Evolutionary conservation across 2,797 vertebrate genomes (phyloP).

Genomic region (Sebastes alutus): DNA sequence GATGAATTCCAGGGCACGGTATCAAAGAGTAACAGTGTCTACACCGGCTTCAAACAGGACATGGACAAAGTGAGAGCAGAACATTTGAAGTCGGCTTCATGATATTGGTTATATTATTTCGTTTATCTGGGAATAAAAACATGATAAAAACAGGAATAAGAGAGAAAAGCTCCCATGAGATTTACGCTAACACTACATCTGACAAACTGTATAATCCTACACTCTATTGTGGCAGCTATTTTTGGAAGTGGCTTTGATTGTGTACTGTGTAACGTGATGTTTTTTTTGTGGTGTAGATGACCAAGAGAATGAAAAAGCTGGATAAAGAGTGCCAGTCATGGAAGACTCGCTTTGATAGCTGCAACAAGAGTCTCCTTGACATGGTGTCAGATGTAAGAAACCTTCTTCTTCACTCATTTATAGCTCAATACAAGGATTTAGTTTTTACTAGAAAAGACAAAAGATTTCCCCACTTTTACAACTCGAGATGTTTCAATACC

Average conservation of each 20-base stretch:
- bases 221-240: constrained; percentile 20
- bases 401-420: background rate
- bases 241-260: constrained; percentile 45
- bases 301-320: constrained; percentile 98
- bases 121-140: constrained; percentile 16
- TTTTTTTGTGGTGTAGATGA: constrained; percentile 84
- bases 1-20: constrained; percentile 97
- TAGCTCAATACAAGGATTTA: background rate
- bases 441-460: background rate
- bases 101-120: constrained; percentile 1
- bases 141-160: background rate
- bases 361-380: constrained; percentile 94
- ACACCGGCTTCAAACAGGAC: constrained; percentile 96
- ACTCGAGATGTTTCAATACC: too few species aligned
- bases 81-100: constrained; percentile 8
- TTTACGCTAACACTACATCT: background rate
- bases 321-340: constrained; percentile 96
- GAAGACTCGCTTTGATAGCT: constrained; percentile 96
- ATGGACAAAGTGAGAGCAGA: constrained; percentile 93
- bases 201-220: constrained; percentile 15
- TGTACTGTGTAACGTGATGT: background rate
- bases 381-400: constrained; percentile 95
- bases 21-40: constrained; percentile 95
- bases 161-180: constrained; percentile 23
- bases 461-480: background rate